phyloP scores from a whole-genome alignment of 2,113 vertebrate species.

The Hymenochirus boettgeri region DNA sequence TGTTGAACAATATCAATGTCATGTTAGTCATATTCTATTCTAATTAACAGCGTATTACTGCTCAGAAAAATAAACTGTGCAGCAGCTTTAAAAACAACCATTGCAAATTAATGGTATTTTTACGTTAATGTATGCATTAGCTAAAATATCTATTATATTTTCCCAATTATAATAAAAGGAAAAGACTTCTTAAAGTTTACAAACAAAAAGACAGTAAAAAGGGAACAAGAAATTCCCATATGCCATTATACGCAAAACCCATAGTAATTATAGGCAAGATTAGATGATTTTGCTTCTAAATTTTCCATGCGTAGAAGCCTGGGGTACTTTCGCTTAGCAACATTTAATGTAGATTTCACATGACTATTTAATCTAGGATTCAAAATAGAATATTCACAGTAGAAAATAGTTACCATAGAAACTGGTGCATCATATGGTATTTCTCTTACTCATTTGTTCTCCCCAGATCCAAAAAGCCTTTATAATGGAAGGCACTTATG shows the following conservation, averaged over 20 bases:
- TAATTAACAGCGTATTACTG: neutral
- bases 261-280: conserved; percentile 32
- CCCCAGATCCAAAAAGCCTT: conserved; percentile 30
- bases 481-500: conserved; percentile 19
- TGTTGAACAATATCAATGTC: neutral
- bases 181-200: conserved; percentile 24
- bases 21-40: neutral
- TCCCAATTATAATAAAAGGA: conserved; percentile 1
- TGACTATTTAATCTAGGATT: conserved; percentile 38
- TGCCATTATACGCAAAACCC: conserved; percentile 26
- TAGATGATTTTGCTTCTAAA: conserved; percentile 30
- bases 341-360: conserved; percentile 35
- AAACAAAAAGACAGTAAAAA: conserved; percentile 12
- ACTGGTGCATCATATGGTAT: conserved; percentile 30
- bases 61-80: neutral
- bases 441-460: conserved; percentile 26
- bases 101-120: conserved; percentile 1
- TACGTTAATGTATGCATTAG: conserved; percentile 27
- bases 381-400: conserved; percentile 37
- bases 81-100: neutral
- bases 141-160: conserved; percentile 15
- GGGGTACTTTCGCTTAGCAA: conserved; percentile 34
- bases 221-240: conserved; percentile 22
- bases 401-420: conserved; percentile 36
- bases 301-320: conserved; percentile 23